Conservation (phyloP, 2,797 vertebrate genomes). For the Pangasius larnaudii region DNA sequence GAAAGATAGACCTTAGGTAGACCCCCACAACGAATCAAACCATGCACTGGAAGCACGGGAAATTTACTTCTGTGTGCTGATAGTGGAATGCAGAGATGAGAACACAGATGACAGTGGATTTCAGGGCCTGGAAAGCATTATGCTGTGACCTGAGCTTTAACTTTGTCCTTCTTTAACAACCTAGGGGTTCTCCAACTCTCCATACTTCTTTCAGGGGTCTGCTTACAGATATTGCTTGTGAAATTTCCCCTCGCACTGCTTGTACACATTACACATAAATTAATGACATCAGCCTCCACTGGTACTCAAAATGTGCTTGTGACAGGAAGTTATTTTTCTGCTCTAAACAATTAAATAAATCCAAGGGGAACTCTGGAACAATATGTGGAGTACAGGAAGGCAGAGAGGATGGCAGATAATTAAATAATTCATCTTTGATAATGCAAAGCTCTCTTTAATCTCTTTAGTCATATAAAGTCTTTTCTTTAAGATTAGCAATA, state of each 20-base stretch:
- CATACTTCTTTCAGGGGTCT: background rate
- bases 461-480: background rate
- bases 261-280: constrained; percentile 30
- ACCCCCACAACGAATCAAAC: constrained; percentile 24
- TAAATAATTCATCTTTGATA: constrained; percentile 32
- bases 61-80: constrained; percentile 42
- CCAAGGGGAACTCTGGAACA: constrained; percentile 38
- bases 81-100: constrained; percentile 34
- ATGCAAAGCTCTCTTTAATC: background rate
- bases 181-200: background rate
- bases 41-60: constrained; percentile 12
- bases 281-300: constrained; percentile 6
- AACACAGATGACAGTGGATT: constrained; percentile 32
- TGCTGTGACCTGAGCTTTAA: constrained; percentile 46
- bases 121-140: constrained; percentile 56
- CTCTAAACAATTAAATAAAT: constrained; percentile 18
- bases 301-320: constrained; percentile 13
- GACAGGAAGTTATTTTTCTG: constrained; percentile 43
- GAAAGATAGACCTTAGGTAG: constrained; percentile 26
- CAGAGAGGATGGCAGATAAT: constrained; percentile 19
- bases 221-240: background rate
- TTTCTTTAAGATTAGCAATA: background rate
- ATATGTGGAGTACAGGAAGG: constrained; percentile 38
- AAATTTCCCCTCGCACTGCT: constrained; percentile 5
- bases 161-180: constrained; percentile 31